These are phyloP conservation scores for Diaprepes abbreviatus DNA, from an alignment of 2,888 invertebrate genomes.

Conservation along the genomic window DNA sequence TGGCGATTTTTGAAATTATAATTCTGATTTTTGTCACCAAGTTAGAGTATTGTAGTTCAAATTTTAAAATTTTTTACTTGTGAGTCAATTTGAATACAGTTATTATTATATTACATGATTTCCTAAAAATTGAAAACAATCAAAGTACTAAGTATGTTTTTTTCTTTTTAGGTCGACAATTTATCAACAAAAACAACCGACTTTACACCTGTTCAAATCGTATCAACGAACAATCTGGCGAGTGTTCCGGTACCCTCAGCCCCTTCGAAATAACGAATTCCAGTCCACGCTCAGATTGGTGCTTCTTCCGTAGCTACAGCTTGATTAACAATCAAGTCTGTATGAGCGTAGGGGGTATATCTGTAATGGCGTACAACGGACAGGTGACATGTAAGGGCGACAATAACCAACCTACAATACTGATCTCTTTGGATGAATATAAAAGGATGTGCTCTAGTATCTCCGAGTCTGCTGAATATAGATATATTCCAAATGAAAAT, in stretches of 20 bases:
- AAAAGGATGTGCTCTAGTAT: slow-evolving; percentile 44
- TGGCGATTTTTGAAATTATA: no score
- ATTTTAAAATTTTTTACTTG: no score
- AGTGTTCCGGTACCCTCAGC: slow-evolving; percentile 42
- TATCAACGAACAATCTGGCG: slow-evolving; percentile 37
- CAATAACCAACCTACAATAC: not conserved
- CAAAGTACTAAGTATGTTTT: not conserved
- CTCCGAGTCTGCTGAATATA: slow-evolving; percentile 35
- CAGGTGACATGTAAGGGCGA: slow-evolving; percentile 35
- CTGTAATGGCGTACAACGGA: slow-evolving; percentile 30
- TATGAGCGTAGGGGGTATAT: slow-evolving; percentile 12
- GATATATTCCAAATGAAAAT: slow-evolving; percentile 47
- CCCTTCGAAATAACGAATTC: slow-evolving; percentile 38
- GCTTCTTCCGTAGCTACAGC: slow-evolving; percentile 38
- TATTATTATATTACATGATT: no score
- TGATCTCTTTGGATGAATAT: slow-evolving; percentile 41
- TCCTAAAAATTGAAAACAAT: no score
- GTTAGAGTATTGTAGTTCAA: no score
- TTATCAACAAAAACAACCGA: slow-evolving; percentile 43
- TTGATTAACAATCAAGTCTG: slow-evolving; percentile 49
- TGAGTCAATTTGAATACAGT: no score
- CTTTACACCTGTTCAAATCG: slow-evolving; percentile 33
- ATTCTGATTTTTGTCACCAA: no score
- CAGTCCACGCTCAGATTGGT: slow-evolving; percentile 45
- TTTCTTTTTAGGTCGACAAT: slow-evolving; percentile 45